These are phyloP conservation scores for Malurus alboscapulatus DNA, from an alignment of 2,113 vertebrate genomes.

Conservation along the genomic window DNA sequence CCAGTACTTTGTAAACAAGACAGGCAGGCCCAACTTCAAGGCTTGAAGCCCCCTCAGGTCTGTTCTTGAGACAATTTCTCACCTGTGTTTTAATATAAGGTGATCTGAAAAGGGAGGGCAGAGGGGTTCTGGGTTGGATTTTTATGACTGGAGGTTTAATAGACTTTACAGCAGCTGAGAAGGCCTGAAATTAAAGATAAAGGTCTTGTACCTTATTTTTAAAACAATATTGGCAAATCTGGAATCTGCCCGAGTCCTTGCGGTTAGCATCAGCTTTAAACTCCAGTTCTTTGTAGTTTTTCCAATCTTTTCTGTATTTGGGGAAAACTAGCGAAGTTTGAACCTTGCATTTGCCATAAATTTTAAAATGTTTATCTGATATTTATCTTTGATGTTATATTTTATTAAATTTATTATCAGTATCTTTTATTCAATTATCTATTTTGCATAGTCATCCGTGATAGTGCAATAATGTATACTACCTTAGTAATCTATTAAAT, in stretches of 20 bases:
- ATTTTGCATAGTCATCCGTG: neutral
- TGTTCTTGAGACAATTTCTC: neutral
- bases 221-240: neutral
- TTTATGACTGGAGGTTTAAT: neutral
- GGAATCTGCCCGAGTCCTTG: neutral
- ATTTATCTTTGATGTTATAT: neutral
- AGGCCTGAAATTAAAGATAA: neutral
- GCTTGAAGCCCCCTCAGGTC: neutral
- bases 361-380: neutral
- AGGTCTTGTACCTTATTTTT: neutral
- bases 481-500: neutral
- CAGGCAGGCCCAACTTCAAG: neutral
- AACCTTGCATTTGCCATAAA: neutral
- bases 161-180: neutral
- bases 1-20: neutral
- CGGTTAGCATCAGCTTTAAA: neutral
- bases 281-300: neutral
- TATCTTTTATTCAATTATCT: neutral
- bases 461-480: neutral
- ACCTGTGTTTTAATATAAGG: neutral
- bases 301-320: neutral
- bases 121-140: neutral
- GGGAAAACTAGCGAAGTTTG: neutral
- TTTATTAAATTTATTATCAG: neutral
- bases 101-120: neutral